Percentiles rank a stretch among this genome's conserved stretches.
Evolutionary conservation across 2,113 vertebrate species (phyloP).

Genomic region (Puntigrus tetrazona): DNA sequence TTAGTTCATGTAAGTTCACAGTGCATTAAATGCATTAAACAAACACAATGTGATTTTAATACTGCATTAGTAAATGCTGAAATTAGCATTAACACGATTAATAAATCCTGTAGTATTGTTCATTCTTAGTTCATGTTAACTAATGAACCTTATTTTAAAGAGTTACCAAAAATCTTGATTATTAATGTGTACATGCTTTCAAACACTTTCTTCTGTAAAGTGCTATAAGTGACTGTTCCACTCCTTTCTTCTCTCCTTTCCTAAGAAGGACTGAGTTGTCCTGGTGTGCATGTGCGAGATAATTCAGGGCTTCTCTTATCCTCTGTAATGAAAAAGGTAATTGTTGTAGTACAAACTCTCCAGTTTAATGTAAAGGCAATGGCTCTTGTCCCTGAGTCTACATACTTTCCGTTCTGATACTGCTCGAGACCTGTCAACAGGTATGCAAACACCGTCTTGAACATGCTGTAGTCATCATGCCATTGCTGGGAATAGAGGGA

Average conservation of each 20-base stretch:
- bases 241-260: conserved; percentile 80
- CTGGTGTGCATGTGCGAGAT: conserved; percentile 90
- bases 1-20: too few relatives aligned
- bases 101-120: too few relatives aligned
- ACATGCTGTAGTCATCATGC: conserved; percentile 95
- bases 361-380: background rate
- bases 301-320: conserved; percentile 87
- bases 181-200: conserved; percentile 74
- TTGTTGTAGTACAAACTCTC: background rate
- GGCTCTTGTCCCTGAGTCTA: conserved; percentile 35
- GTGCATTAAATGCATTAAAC: too few relatives aligned
- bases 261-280: conserved; percentile 81
- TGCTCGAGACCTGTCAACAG: conserved; percentile 92
- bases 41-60: too few relatives aligned
- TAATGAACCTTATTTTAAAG: too few relatives aligned
- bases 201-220: conserved; percentile 93
- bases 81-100: too few relatives aligned
- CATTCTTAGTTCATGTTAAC: too few relatives aligned
- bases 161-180: too few relatives aligned
- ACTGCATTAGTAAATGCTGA: too few relatives aligned
- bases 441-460: conserved; percentile 92
- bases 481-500: conserved; percentile 79
- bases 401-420: conserved; percentile 93
- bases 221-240: conserved; percentile 81
- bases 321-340: conserved; percentile 69